Evolutionary conservation across 2,113 vertebrate species (phyloP).

Genomic region (Silurus glanis): DNA sequence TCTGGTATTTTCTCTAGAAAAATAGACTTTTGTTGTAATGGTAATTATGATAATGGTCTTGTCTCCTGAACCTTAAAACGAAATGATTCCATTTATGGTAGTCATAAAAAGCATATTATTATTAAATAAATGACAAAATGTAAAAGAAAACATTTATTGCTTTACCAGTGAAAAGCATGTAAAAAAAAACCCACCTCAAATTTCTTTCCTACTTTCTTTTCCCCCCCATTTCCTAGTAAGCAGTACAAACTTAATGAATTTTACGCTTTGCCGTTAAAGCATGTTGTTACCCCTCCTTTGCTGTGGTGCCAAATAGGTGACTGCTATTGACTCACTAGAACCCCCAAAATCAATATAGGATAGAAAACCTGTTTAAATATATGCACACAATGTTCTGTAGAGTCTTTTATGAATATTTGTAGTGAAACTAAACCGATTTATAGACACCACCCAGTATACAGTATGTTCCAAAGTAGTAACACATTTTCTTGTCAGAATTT

Average conservation of each 20-base stretch:
- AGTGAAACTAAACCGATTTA: neutral
- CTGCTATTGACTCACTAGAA: neutral
- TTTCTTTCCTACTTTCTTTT: too few species aligned
- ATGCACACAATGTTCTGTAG: neutral
- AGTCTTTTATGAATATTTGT: neutral
- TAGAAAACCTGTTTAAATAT: neutral
- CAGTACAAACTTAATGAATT: neutral
- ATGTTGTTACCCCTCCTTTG: neutral
- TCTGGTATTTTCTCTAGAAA: slow-evolving; percentile 25
- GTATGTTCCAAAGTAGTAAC: neutral
- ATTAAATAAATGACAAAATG: neutral
- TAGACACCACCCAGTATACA: neutral
- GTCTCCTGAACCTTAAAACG: neutral
- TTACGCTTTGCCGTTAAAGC: neutral
- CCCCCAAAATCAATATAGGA: neutral
- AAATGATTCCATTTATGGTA: neutral
- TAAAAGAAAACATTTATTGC: neutral
- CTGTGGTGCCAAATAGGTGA: neutral
- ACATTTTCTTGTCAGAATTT: neutral
- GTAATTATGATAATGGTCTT: neutral
- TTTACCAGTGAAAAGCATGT: neutral
- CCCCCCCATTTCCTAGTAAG: neutral
- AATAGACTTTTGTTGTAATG: slow-evolving; percentile 18
- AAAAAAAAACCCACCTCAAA: neutral
- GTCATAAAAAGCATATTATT: neutral